A percentile compares a stretch with the other conserved stretches of the same genome.
Conservation (phyloP, 2,113 vertebrate species). For the Athene cunicularia region DNA sequence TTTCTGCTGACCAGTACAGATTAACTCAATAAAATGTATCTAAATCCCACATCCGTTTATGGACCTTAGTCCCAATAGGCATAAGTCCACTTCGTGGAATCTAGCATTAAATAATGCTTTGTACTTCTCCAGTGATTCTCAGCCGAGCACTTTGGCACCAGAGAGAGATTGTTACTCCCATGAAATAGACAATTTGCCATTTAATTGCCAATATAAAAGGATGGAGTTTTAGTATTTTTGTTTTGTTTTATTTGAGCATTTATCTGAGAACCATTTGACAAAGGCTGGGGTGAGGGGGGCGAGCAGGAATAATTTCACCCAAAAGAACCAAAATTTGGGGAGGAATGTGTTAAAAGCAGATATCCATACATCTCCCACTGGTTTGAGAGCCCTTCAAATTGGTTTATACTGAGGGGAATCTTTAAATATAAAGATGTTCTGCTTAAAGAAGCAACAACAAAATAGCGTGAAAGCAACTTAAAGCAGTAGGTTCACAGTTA, state of each 20-base stretch:
- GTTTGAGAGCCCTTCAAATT: background rate
- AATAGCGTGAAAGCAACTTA: background rate
- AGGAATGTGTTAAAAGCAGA: background rate
- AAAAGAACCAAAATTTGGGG: background rate
- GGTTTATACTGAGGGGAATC: background rate
- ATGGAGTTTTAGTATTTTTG: background rate
- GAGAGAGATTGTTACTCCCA: background rate
- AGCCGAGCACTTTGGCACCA: background rate
- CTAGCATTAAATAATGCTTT: background rate
- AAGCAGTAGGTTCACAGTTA: background rate
- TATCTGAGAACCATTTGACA: background rate
- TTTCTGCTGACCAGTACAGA: conserved; percentile 18
- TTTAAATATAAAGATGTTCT: background rate
- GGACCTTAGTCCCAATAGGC: background rate
- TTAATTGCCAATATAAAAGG: background rate
- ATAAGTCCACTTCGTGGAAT: background rate
- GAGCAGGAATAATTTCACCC: background rate
- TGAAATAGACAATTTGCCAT: background rate
- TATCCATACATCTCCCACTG: background rate
- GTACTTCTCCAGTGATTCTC: background rate
- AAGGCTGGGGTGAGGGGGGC: background rate
- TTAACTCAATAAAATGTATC: conserved; percentile 4
- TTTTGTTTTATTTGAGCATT: background rate
- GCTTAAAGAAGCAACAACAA: background rate
- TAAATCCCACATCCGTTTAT: background rate